A percentile compares a stretch with the other conserved stretches of the same genome.
These are phyloP conservation scores for Cynoglossus semilaevis DNA, from an alignment of 2,113 vertebrate genomes.

Conservation along the genomic window DNA sequence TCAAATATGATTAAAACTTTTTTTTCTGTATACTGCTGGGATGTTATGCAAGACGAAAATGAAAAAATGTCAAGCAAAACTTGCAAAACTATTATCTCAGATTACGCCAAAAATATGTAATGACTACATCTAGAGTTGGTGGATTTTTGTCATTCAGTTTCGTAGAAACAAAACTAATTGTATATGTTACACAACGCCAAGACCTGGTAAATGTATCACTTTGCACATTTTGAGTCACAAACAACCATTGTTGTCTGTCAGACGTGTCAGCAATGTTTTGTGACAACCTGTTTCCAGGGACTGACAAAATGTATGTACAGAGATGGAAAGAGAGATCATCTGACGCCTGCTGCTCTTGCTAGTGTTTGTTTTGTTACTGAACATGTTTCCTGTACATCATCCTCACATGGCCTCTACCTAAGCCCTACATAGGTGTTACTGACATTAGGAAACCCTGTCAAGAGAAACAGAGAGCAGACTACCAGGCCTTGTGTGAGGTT, in stretches of 20 bases:
- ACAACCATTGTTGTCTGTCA: too few relatives aligned
- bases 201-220: too few relatives aligned
- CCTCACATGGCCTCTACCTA: slow-evolving; percentile 52
- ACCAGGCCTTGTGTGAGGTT: slow-evolving; percentile 45
- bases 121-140: too few relatives aligned
- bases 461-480: slow-evolving; percentile 20
- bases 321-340: slow-evolving; percentile 11
- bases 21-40: neutral
- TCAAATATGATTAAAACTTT: too few relatives aligned
- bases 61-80: too few relatives aligned
- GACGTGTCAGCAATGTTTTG: slow-evolving; percentile 17
- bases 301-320: neutral
- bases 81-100: too few relatives aligned
- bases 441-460: slow-evolving; percentile 46
- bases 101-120: too few relatives aligned
- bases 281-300: slow-evolving; percentile 37
- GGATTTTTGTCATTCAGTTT: too few relatives aligned
- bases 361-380: slow-evolving; percentile 54
- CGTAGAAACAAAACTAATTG: too few relatives aligned
- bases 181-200: too few relatives aligned
- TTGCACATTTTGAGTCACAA: too few relatives aligned
- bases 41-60: too few relatives aligned
- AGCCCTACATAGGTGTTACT: slow-evolving; percentile 51
- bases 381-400: slow-evolving; percentile 60
- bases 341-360: slow-evolving; percentile 29